A percentile compares a stretch with the other conserved stretches of the same genome.
These are phyloP conservation scores for Heterotilapia buettikoferi DNA, from an alignment of 2,113 vertebrate genomes.

Conservation along the genomic window DNA sequence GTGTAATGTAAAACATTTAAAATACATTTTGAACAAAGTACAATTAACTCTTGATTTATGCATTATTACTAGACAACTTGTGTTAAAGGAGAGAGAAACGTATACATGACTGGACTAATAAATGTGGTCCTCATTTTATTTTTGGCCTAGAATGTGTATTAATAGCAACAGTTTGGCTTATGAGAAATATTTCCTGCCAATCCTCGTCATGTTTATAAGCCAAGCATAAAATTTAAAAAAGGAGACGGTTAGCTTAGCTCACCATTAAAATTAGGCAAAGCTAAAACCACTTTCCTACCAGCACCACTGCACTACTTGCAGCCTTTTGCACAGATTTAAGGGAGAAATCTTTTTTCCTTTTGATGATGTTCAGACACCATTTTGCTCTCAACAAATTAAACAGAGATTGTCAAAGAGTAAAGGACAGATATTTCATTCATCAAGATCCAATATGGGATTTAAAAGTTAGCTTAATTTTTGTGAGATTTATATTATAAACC, in stretches of 20 bases:
- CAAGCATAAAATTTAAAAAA: neutral
- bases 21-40: slow-evolving; percentile 12
- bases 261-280: neutral
- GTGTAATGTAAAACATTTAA: neutral
- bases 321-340: neutral
- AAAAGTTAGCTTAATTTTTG: neutral
- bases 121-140: neutral
- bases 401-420: neutral
- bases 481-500: neutral
- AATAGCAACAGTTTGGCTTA: neutral
- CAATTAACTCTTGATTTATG: slow-evolving; percentile 3
- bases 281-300: neutral
- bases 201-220: neutral
- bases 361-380: neutral
- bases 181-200: neutral
- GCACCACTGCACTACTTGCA: neutral
- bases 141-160: neutral
- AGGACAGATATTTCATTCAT: neutral
- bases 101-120: neutral
- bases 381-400: neutral
- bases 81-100: neutral
- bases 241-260: neutral
- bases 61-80: neutral
- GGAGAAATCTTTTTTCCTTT: neutral
- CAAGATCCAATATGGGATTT: neutral